Conservation (phyloP, 2,888 invertebrate genomes). For the Beris morrisii region DNA sequence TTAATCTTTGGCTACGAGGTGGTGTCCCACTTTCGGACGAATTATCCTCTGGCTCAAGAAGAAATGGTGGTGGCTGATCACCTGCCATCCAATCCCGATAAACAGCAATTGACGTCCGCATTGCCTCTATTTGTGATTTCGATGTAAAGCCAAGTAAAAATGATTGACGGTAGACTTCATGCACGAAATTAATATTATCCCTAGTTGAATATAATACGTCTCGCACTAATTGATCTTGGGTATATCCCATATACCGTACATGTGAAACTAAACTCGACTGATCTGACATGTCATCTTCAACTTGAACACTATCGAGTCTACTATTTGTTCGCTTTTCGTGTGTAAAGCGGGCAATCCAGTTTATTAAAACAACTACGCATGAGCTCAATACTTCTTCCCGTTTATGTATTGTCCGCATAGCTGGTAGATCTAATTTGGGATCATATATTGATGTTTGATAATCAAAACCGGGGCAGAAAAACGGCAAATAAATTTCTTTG, state of each 20-base stretch:
- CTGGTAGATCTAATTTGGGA: slow-evolving; percentile 79
- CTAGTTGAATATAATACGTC: slow-evolving; percentile 85
- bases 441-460: slow-evolving; percentile 77
- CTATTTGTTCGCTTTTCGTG: slow-evolving; percentile 63
- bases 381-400: slow-evolving; percentile 66
- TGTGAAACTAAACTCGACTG: slow-evolving; percentile 46
- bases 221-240: slow-evolving; percentile 68
- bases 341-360: slow-evolving; percentile 85
- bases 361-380: slow-evolving; percentile 83
- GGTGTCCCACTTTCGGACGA: slow-evolving; percentile 49
- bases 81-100: slow-evolving; percentile 96
- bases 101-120: slow-evolving; percentile 84
- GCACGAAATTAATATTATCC: slow-evolving; percentile 91
- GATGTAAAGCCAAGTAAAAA: slow-evolving; percentile 80
- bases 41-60: slow-evolving; percentile 68
- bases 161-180: slow-evolving; percentile 92
- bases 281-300: slow-evolving; percentile 49
- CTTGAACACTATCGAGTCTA: slow-evolving; percentile 51
- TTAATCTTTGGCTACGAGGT: slow-evolving; percentile 61
- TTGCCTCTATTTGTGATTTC: slow-evolving; percentile 77
- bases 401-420: slow-evolving; percentile 63
- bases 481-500: slow-evolving; percentile 84
- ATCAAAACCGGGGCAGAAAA: slow-evolving; percentile 87
- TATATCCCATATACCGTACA: slow-evolving; percentile 47
- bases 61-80: slow-evolving; percentile 74